A percentile compares a stretch with the other conserved stretches of the same genome.
phyloP scores from a whole-genome alignment of 2,113 vertebrate species.

The Macroglossus sobrinus region DNA sequence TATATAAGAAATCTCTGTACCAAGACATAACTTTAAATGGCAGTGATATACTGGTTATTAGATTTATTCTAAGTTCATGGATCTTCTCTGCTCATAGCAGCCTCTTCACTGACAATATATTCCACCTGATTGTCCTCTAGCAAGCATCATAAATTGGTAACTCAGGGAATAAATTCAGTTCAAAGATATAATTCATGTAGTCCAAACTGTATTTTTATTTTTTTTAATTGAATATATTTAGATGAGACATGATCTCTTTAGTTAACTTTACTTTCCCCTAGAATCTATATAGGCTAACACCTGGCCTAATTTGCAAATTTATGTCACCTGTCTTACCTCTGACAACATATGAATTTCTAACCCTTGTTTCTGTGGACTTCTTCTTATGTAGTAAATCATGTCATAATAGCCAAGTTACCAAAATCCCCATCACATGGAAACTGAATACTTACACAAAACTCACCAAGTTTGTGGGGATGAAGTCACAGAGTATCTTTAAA shows the following conservation, averaged over 20 bases:
- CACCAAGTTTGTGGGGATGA: background rate
- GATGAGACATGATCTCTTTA: background rate
- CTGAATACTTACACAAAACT: background rate
- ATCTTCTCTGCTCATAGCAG: background rate
- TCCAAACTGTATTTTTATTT: background rate
- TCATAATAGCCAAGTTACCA: background rate
- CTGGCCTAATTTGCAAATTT: background rate
- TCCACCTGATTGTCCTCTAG: background rate
- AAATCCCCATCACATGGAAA: background rate
- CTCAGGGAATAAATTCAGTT: background rate
- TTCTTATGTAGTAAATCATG: background rate
- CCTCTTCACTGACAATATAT: background rate
- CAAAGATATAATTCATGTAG: background rate
- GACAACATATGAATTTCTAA: background rate
- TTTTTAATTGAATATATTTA: background rate
- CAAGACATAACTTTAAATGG: background rate
- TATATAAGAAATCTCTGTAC: background rate
- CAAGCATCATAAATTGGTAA: background rate
- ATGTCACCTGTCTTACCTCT: background rate
- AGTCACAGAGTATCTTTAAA: background rate
- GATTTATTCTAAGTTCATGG: background rate
- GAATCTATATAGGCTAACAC: background rate
- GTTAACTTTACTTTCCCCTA: background rate
- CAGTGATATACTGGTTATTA: background rate
- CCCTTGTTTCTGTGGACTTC: background rate